Percentiles rank a stretch among this genome's conserved stretches.
phyloP scores from a whole-genome alignment of 2,888 invertebrate genomes.

The Saturnia pavonia region DNA sequence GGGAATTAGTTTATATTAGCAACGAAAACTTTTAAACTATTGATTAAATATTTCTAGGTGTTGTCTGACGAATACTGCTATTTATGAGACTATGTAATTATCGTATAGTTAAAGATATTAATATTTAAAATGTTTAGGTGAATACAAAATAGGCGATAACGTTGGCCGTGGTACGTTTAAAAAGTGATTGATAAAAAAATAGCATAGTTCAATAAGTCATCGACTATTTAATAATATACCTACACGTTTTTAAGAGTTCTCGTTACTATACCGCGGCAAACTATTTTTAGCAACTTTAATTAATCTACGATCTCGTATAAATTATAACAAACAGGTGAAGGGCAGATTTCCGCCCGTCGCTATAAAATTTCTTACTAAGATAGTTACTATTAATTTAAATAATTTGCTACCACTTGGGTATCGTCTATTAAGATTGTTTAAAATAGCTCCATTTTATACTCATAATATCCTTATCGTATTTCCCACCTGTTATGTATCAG shows the following conservation, averaged over 20 bases:
- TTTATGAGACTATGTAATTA: too few relatives aligned
- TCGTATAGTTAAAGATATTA: too few relatives aligned
- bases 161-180: too few relatives aligned
- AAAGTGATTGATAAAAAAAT: too few relatives aligned
- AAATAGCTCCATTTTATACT: not conserved
- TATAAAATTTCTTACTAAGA: not conserved
- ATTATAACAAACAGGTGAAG: slow-evolving; percentile 9
- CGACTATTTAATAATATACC: too few relatives aligned
- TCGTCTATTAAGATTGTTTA: slow-evolving; percentile 8
- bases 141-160: too few relatives aligned
- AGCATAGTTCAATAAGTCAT: too few relatives aligned
- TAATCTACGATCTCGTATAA: not conserved
- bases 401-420: not conserved
- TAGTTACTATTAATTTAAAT: not conserved
- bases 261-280: not conserved
- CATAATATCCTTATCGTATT: slow-evolving; percentile 14
- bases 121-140: too few relatives aligned
- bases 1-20: too few relatives aligned
- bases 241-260: not conserved
- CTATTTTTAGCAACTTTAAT: not conserved
- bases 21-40: too few relatives aligned
- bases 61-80: too few relatives aligned
- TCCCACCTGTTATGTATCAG: slow-evolving; percentile 14
- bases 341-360: not conserved
- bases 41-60: too few relatives aligned